phyloP scores from a whole-genome alignment of 2,797 vertebrate species.

The Tiaroga cobitis region DNA sequence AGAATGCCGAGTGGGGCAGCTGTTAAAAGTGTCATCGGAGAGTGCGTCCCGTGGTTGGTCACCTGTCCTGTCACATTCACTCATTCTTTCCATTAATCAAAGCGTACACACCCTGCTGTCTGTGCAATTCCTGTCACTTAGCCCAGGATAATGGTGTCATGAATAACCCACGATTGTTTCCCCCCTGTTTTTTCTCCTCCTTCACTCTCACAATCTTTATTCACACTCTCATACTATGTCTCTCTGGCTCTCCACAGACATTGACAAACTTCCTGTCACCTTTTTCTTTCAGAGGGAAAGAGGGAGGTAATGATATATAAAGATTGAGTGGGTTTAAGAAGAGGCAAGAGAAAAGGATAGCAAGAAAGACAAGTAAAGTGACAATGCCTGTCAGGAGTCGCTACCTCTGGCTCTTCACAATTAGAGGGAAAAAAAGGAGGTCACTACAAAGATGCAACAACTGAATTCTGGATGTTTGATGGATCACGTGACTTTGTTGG shows the following conservation, averaged over 20 bases:
- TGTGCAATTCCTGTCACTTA: conserved; percentile 56
- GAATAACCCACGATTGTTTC: conserved; percentile 56
- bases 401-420: background rate
- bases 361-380: conserved; percentile 10
- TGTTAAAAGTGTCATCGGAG: conserved; percentile 72
- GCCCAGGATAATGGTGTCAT: conserved; percentile 54
- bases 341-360: background rate
- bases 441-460: background rate
- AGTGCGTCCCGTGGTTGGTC: conserved; percentile 65
- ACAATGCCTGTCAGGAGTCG: background rate
- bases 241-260: conserved; percentile 60
- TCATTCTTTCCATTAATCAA: conserved; percentile 79
- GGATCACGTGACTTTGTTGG: background rate
- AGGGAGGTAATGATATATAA: background rate
- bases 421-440: background rate
- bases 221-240: conserved; percentile 32
- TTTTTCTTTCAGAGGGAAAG: conserved; percentile 60
- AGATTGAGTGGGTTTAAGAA: conserved; percentile 17
- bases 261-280: conserved; percentile 66
- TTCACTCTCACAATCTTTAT: conserved; percentile 10
- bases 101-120: conserved; percentile 69
- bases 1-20: conserved; percentile 67
- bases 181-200: conserved; percentile 37
- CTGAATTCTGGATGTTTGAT: background rate
- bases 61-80: conserved; percentile 77